These are phyloP conservation scores for Tetragonula carbonaria DNA, from an alignment of 2,888 invertebrate species.

Conservation along the genomic window DNA sequence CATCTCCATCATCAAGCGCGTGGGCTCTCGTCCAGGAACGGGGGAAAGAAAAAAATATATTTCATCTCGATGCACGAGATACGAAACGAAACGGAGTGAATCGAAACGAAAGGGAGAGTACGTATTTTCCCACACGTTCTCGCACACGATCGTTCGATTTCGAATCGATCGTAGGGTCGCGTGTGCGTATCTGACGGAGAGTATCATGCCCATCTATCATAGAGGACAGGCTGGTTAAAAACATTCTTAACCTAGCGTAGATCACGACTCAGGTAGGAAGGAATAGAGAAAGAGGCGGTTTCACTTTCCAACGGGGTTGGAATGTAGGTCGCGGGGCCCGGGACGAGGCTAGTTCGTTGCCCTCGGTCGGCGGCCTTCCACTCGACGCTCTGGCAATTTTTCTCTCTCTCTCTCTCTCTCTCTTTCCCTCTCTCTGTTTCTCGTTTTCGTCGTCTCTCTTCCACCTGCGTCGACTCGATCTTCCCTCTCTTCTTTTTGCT, in stretches of 20 bases:
- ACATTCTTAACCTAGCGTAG: slow-evolving; percentile 54
- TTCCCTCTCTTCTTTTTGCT: slow-evolving; percentile 55
- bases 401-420: slow-evolving; percentile 48
- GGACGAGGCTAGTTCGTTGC: slow-evolving; percentile 87
- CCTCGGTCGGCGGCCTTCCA: slow-evolving; percentile 85
- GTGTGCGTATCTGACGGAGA: neutral
- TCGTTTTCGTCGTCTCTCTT: slow-evolving; percentile 41
- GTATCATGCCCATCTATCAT: neutral
- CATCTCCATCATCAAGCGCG: neutral
- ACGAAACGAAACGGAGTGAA: neutral
- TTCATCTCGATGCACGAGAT: neutral
- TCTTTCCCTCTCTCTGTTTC: slow-evolving; percentile 60
- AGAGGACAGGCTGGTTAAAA: slow-evolving; percentile 34
- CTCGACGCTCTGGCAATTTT: slow-evolving; percentile 81
- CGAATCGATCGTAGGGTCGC: neutral
- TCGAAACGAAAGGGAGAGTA: slow-evolving; percentile 50
- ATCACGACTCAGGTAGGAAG: slow-evolving; percentile 68
- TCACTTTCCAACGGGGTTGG: slow-evolving; percentile 83
- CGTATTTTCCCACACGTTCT: slow-evolving; percentile 11
- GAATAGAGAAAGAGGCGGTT: slow-evolving; percentile 81
- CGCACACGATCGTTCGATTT: slow-evolving; percentile 19
- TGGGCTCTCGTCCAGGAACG: neutral
- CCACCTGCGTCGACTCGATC: slow-evolving; percentile 9
- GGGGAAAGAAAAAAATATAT: neutral
- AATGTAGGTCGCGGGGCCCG: slow-evolving; percentile 84